These are phyloP conservation scores for Hemiprocne comata DNA, from an alignment of 2,113 vertebrate species.

Conservation along the genomic window DNA sequence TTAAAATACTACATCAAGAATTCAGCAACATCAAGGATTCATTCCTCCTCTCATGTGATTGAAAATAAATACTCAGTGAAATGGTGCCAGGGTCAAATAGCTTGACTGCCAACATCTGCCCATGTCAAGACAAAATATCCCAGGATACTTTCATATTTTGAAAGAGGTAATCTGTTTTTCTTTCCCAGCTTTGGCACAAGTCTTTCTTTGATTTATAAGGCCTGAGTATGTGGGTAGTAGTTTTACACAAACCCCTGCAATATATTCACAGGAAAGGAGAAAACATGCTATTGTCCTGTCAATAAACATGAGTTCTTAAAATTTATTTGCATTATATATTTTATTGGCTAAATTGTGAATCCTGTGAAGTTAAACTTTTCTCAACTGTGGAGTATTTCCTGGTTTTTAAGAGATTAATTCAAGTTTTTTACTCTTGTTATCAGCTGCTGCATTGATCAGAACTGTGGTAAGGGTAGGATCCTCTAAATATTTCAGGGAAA, in stretches of 20 bases:
- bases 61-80: constrained; percentile 13
- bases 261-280: not conserved
- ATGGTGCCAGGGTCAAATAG: not conserved
- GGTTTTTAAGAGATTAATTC: not conserved
- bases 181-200: not conserved
- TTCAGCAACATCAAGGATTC: not conserved
- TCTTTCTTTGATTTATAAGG: constrained; percentile 3
- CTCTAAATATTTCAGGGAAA: constrained; percentile 15
- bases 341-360: not conserved
- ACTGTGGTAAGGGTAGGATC: not conserved
- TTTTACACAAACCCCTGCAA: not conserved
- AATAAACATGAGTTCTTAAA: not conserved
- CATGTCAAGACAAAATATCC: constrained; percentile 52
- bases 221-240: not conserved
- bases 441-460: not conserved
- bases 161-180: constrained; percentile 31
- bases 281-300: not conserved
- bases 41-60: not conserved
- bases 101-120: constrained; percentile 22
- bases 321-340: not conserved
- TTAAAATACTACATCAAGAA: not conserved
- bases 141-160: constrained; percentile 12
- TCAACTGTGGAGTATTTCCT: not conserved
- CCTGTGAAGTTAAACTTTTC: not conserved
- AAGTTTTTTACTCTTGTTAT: not conserved